phyloP scores from a whole-genome alignment of 2,888 invertebrate genomes.

The Antheraea yamamai region DNA sequence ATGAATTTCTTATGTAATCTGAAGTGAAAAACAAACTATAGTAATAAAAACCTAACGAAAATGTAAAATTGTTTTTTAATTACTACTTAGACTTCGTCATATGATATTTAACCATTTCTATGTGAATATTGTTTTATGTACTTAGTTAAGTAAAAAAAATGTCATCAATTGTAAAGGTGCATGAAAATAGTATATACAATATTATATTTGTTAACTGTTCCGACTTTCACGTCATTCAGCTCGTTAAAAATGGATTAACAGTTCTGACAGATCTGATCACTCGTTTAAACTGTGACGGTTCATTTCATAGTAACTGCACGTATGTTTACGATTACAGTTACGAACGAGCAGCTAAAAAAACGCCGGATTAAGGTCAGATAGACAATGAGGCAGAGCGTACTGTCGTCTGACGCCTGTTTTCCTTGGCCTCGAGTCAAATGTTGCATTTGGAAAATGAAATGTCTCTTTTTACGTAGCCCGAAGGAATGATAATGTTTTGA shows the following conservation, averaged over 20 bases:
- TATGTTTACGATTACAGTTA: conserved; percentile 40
- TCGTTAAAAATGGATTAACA: background rate
- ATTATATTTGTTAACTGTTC: no score
- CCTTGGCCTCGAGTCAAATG: conserved; percentile 58
- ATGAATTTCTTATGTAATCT: no score
- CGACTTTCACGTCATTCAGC: background rate
- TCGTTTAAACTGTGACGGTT: background rate
- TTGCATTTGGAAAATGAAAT: conserved; percentile 60
- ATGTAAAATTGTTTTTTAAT: no score
- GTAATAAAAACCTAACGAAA: background rate
- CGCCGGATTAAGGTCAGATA: conserved; percentile 63
- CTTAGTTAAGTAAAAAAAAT: no score
- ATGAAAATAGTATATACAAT: no score
- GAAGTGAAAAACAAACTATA: background rate
- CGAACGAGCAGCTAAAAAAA: conserved; percentile 57
- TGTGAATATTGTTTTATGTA: no score
- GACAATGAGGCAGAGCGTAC: conserved; percentile 57
- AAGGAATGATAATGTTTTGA: conserved; percentile 10
- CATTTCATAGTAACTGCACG: conserved; percentile 20
- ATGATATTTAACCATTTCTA: no score
- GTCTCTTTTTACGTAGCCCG: conserved; percentile 29
- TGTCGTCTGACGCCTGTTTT: conserved; percentile 58
- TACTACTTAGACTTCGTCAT: background rate
- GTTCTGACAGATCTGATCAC: background rate
- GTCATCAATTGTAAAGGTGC: no score